Evolutionary conservation across 2,888 invertebrate genomes (phyloP).

Genomic region (Galerucella pusilla): DNA sequence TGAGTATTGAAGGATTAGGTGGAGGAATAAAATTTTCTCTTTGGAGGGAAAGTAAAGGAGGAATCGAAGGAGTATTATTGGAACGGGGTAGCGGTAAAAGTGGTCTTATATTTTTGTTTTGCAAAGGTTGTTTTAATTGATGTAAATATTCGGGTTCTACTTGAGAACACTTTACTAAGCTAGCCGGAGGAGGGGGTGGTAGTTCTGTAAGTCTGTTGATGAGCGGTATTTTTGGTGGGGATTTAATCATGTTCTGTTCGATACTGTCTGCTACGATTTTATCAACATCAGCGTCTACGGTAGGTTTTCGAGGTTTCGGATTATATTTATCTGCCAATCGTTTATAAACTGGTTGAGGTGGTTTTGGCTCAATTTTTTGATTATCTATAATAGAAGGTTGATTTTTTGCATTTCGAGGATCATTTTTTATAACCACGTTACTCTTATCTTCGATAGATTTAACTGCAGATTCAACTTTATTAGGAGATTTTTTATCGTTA

Average conservation of each 20-base stretch:
- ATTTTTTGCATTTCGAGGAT: not conserved
- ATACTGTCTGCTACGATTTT: conserved; percentile 55
- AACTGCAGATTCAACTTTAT: not conserved
- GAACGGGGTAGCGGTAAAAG: not conserved
- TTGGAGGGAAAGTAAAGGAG: not conserved
- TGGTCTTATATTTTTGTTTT: not conserved
- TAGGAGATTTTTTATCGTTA: not conserved
- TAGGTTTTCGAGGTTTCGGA: conserved; percentile 61
- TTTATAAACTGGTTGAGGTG: conserved; percentile 43
- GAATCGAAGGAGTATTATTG: not conserved
- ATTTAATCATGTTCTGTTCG: conserved; percentile 51
- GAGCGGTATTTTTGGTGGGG: conserved; percentile 44
- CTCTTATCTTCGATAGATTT: not conserved
- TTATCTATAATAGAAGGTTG: not conserved
- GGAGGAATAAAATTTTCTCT: conserved; percentile 11
- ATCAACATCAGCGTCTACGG: conserved; percentile 54
- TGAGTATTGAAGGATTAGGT: not conserved
- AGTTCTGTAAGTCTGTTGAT: conserved; percentile 34
- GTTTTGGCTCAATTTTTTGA: conserved; percentile 10
- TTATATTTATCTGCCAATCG: conserved; percentile 66
- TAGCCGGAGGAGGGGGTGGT: conserved; percentile 43
- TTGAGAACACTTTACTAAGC: conserved; percentile 40
- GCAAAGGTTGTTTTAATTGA: conserved; percentile 3
- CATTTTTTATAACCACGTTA: not conserved
- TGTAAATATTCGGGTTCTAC: conserved; percentile 31